Conservation (phyloP, 2,797 vertebrate species). For the Etheostoma nigrum region DNA sequence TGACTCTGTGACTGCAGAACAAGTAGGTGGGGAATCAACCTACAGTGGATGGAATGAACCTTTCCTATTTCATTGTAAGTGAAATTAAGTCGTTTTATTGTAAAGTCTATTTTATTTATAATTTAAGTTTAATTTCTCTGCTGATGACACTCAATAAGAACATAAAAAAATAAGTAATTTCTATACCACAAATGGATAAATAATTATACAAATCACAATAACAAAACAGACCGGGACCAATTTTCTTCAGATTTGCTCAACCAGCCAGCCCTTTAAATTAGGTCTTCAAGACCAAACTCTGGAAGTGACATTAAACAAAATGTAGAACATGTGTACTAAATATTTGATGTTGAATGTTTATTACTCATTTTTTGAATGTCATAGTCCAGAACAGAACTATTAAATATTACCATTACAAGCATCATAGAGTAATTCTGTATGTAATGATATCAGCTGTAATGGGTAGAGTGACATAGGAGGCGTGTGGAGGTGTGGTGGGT, state of each 20-base stretch:
- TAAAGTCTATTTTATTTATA: neutral
- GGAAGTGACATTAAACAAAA: neutral
- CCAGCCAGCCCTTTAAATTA: neutral
- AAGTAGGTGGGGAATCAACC: neutral
- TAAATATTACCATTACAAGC: neutral
- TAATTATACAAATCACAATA: neutral
- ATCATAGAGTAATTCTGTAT: neutral
- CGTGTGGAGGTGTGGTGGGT: neutral
- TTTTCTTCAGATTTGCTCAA: neutral
- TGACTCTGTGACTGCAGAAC: neutral
- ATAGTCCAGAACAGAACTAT: neutral
- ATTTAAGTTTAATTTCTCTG: neutral
- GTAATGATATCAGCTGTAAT: neutral
- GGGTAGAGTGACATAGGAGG: neutral
- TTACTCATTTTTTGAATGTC: neutral
- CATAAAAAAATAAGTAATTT: neutral
- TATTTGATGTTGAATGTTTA: neutral
- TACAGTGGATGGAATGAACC: neutral
- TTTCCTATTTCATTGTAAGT: neutral
- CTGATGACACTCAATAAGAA: neutral
- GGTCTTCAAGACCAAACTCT: slow-evolving; percentile 1
- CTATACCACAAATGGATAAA: neutral
- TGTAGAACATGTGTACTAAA: neutral
- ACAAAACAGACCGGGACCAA: neutral
- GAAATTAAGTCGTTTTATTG: neutral